phyloP scores from a whole-genome alignment of 2,113 vertebrate species.

The Castor canadensis region DNA sequence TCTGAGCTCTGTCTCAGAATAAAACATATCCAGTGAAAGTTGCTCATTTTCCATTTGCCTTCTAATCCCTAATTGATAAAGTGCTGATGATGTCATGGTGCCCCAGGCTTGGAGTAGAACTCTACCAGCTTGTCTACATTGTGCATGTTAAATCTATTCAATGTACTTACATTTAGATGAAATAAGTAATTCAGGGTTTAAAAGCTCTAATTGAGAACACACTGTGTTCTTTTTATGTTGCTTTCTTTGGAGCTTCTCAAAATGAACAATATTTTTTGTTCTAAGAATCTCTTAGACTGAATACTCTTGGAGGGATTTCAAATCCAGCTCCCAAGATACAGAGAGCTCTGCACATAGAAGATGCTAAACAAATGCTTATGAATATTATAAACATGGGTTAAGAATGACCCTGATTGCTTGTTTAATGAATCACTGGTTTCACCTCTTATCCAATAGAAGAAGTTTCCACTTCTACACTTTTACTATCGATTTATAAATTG shows the following conservation, averaged over 20 bases:
- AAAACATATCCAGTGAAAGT: not conserved
- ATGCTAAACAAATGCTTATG: not conserved
- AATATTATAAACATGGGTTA: not conserved
- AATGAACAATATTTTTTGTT: constrained; percentile 12
- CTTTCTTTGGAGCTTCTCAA: not conserved
- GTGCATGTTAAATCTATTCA: not conserved
- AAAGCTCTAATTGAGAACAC: constrained; percentile 36
- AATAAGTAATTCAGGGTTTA: constrained; percentile 7
- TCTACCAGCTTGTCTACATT: not conserved
- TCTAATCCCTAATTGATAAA: not conserved
- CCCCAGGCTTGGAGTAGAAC: not conserved
- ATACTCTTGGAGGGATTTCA: not conserved
- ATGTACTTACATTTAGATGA: constrained; percentile 6
- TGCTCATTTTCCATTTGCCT: not conserved
- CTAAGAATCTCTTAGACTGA: not conserved
- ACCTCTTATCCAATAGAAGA: not conserved
- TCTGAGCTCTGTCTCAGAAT: not conserved
- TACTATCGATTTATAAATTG: constrained; percentile 55
- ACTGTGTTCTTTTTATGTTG: not conserved
- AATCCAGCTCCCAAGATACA: not conserved
- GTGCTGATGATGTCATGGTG: not conserved
- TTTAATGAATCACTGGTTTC: constrained; percentile 40
- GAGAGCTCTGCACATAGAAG: not conserved
- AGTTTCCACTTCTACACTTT: not conserved
- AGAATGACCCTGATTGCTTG: not conserved